A percentile compares a stretch with the other conserved stretches of the same genome.
phyloP scores from a whole-genome alignment of 2,888 invertebrate species.

The Agonopterix alstromeriana region DNA sequence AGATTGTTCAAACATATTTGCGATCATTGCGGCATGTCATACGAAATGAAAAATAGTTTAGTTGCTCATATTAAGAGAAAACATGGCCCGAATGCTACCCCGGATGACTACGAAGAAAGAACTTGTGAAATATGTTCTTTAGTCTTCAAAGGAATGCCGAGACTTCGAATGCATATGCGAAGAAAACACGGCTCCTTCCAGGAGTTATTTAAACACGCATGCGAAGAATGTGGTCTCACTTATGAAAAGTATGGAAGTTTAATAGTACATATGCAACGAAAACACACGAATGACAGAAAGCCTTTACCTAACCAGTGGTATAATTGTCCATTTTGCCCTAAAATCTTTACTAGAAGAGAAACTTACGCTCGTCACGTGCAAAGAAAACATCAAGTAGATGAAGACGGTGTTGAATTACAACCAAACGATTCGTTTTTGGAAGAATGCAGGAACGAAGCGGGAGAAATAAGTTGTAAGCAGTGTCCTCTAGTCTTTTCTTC shows the following conservation, averaged over 20 bases:
- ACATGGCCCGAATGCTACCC: slow-evolving; percentile 44
- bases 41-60: slow-evolving; percentile 59
- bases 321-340: slow-evolving; percentile 58
- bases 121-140: slow-evolving; percentile 61
- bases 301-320: slow-evolving; percentile 43
- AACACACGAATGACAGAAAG: slow-evolving; percentile 39
- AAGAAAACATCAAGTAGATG: slow-evolving; percentile 49
- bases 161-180: slow-evolving; percentile 63
- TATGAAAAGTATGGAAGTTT: slow-evolving; percentile 63
- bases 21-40: slow-evolving; percentile 58
- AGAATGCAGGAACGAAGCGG: slow-evolving; percentile 38
- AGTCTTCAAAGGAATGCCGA: slow-evolving; percentile 55
- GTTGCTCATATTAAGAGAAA: slow-evolving; percentile 58
- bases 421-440: slow-evolving; percentile 24
- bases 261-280: slow-evolving; percentile 53
- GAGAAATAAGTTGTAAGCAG: slow-evolving; percentile 54
- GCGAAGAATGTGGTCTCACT: slow-evolving; percentile 54
- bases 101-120: slow-evolving; percentile 46
- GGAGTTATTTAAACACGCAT: slow-evolving; percentile 53
- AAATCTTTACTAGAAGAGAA: slow-evolving; percentile 54
- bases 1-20: slow-evolving; percentile 51
- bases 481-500: slow-evolving; percentile 61
- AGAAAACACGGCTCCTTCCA: slow-evolving; percentile 56
- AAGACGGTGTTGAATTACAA: slow-evolving; percentile 25
- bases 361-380: slow-evolving; percentile 62